Conservation (phyloP, 2,113 vertebrate genomes). For the Marmota flaviventris region DNA sequence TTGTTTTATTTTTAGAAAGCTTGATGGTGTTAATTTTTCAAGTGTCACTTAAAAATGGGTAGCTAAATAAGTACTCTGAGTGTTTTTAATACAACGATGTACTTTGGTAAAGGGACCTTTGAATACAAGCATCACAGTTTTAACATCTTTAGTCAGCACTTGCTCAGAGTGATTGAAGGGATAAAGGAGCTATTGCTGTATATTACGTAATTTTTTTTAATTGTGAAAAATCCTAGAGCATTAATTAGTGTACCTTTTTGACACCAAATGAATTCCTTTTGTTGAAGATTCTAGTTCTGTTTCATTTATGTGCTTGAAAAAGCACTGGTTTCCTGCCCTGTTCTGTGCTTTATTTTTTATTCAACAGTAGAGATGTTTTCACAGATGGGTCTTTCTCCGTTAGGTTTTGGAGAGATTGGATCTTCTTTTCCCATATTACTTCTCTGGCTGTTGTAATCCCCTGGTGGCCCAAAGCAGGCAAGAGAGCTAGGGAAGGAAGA, state of each 20-base stretch:
- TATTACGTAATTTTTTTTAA: conserved; percentile 11
- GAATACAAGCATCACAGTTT: background rate
- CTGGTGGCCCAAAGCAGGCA: background rate
- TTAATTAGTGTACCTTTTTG: background rate
- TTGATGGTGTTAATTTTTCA: conserved; percentile 74
- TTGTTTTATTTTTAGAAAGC: conserved; percentile 77
- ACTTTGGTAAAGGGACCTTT: background rate
- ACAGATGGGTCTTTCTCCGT: background rate
- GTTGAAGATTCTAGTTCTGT: conserved; percentile 11
- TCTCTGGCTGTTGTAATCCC: conserved; percentile 43
- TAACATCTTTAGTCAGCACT: background rate
- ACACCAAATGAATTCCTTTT: background rate
- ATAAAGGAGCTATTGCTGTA: background rate
- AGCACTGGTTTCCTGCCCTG: background rate
- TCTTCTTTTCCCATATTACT: background rate
- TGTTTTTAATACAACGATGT: conserved; percentile 34
- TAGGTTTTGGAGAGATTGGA: background rate
- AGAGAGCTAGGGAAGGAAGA: conserved; percentile 53
- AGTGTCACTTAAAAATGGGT: conserved; percentile 72
- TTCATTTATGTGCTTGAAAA: conserved; percentile 16
- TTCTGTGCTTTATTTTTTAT: background rate
- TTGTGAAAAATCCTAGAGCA: conserved; percentile 10
- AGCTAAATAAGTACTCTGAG: conserved; percentile 57
- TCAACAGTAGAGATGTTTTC: background rate
- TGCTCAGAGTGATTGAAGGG: background rate